Conservation (phyloP, 2,113 vertebrate species). For the Phrynosoma platyrhinos region DNA sequence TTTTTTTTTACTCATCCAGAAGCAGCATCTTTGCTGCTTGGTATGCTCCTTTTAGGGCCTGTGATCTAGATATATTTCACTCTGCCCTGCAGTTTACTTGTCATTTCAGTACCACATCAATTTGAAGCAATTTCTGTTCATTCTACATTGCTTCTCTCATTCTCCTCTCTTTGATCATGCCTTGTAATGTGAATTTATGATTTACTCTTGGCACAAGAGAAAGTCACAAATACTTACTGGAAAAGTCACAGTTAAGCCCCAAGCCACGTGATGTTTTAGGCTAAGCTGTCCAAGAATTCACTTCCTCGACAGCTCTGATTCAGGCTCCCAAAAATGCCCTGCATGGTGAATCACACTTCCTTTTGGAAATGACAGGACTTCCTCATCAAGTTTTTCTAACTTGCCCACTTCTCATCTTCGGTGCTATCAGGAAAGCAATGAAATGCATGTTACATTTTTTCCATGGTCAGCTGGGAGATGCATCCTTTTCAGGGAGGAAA, state of each 20-base stretch:
- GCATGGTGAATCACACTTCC: slow-evolving; percentile 81
- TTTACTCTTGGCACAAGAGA: slow-evolving; percentile 37
- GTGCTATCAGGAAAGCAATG: slow-evolving; percentile 78
- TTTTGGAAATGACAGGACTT: slow-evolving; percentile 85
- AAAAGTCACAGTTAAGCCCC: slow-evolving; percentile 70
- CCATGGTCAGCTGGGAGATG: slow-evolving; percentile 73
- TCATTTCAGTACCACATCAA: not conserved
- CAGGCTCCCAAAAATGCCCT: slow-evolving; percentile 79
- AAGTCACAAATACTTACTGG: slow-evolving; percentile 45
- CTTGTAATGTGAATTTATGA: slow-evolving; percentile 22
- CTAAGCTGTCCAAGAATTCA: slow-evolving; percentile 79
- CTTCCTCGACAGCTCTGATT: slow-evolving; percentile 85
- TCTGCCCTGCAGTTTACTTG: not conserved
- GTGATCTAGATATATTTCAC: not conserved
- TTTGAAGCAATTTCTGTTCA: not conserved
- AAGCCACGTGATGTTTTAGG: slow-evolving; percentile 63
- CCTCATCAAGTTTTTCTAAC: slow-evolving; percentile 78
- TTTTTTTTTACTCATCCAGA: not conserved
- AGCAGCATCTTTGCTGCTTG: not conserved
- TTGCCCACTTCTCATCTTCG: slow-evolving; percentile 72
- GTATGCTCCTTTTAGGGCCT: not conserved
- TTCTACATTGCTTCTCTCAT: slow-evolving; percentile 31
- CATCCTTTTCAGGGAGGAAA: slow-evolving; percentile 74
- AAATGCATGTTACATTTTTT: slow-evolving; percentile 78
- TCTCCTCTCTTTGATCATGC: slow-evolving; percentile 33